A percentile compares a stretch with the other conserved stretches of the same genome.
phyloP scores from a whole-genome alignment of 2,888 invertebrate genomes.

The Xylota segnis region DNA sequence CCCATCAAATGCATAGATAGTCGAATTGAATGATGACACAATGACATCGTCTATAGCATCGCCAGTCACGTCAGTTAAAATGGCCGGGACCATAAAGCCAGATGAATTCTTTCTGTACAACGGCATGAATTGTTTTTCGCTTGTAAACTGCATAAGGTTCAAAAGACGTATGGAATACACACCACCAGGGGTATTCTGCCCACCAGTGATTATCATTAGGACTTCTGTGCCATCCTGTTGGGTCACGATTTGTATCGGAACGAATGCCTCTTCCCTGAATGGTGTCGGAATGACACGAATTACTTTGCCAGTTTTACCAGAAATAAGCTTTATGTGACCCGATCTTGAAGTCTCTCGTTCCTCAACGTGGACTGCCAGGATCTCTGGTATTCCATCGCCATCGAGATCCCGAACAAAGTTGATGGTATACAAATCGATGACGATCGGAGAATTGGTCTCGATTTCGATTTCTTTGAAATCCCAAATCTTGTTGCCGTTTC shows the following conservation, averaged over 20 bases:
- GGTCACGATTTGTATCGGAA: constrained; percentile 89
- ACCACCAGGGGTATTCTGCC: constrained; percentile 89
- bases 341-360: constrained; percentile 85
- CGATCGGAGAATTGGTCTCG: constrained; percentile 84
- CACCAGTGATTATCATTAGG: constrained; percentile 90
- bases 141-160: constrained; percentile 85
- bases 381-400: constrained; percentile 89
- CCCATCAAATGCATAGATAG: constrained; percentile 90
- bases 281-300: constrained; percentile 88
- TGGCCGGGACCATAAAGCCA: constrained; percentile 88
- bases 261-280: constrained; percentile 88
- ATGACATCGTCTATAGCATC: constrained; percentile 90
- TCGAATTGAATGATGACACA: constrained; percentile 89
- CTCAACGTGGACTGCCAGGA: constrained; percentile 89
- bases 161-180: constrained; percentile 88
- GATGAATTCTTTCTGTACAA: constrained; percentile 87
- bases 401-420: constrained; percentile 90
- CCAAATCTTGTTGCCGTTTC: constrained; percentile 89
- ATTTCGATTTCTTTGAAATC: constrained; percentile 82
- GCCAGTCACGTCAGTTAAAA: constrained; percentile 89
- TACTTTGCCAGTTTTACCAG: constrained; percentile 89
- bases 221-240: constrained; percentile 87
- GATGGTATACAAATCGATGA: constrained; percentile 88
- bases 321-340: constrained; percentile 89
- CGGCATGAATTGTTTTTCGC: constrained; percentile 85